These are phyloP conservation scores for Amphiprion percula DNA, from an alignment of 2,113 vertebrate genomes.

Conservation along the genomic window DNA sequence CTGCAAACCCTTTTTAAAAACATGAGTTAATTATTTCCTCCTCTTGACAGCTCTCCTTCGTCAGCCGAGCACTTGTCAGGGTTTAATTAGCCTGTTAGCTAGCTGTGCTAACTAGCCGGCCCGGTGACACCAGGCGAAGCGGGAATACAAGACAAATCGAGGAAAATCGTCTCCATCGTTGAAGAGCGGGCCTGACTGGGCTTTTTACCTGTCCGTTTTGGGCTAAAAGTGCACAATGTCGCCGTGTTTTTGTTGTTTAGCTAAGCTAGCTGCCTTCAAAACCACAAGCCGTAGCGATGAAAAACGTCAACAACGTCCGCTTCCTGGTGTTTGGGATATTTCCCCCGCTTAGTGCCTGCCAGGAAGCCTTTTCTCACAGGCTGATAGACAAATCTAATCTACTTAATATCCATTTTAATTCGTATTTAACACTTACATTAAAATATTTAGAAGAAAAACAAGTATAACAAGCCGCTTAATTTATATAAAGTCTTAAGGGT, in stretches of 20 bases:
- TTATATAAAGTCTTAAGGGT: too few relatives aligned
- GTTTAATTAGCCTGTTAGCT: conserved; percentile 64
- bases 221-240: neutral
- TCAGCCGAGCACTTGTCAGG: conserved; percentile 51
- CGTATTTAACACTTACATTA: too few relatives aligned
- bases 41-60: conserved; percentile 33
- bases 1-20: neutral
- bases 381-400: neutral
- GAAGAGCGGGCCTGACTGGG: too few relatives aligned
- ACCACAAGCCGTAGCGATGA: conserved; percentile 46
- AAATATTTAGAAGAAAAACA: neutral
- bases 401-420: too few relatives aligned
- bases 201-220: neutral
- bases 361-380: neutral
- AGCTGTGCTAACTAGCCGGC: conserved; percentile 48
- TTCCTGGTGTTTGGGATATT: conserved; percentile 39
- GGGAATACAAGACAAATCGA: neutral
- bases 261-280: conserved; percentile 25
- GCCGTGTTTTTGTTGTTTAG: neutral
- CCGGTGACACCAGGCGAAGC: neutral
- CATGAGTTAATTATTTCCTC: conserved; percentile 54
- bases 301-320: conserved; percentile 75
- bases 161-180: conserved; percentile 22
- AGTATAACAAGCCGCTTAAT: neutral
- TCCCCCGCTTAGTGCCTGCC: neutral